Evolutionary conservation across 92 coral and sea anemone genomes (phyloP), one percentile per base, ranked within the genome.

Genomic region (Galaxea fascicularis): DNA sequence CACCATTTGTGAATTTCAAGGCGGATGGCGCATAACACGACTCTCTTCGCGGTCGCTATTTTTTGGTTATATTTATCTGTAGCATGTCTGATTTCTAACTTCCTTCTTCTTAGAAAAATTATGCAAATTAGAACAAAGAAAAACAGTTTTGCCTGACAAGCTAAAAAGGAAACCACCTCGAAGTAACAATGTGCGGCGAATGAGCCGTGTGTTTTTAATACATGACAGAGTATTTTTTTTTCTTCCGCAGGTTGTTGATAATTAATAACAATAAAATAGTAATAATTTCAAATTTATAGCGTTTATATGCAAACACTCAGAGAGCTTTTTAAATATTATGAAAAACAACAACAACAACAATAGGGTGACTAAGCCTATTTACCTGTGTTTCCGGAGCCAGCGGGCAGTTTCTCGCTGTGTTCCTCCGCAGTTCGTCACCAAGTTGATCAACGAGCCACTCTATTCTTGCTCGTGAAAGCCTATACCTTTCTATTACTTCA

Each of bases 91-190:
- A n/a, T n/a, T n/a, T n/a, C n/a, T n/a, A 27, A 73, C 17, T 73
- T 73, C 78, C 7, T 47, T 16, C 2, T 73, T 49, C 2, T 41
- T 52, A 4, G 10, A 4, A 24, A 24, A 22, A 28, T 25, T 39
- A 28, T 13, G 26, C 75, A 70, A 16, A 5, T 39, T 35, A 41
- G 9, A 44, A n/a, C 49, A 35, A 4, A 45, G 60, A 49, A 73
- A 49, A 51, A 25, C 20, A 73, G 77, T 0, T 73, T 73, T 73
- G 44, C 39, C 22, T 73, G 77, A 73, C 77, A 51, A 63, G 63
- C 13, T 24, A 73, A 26, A 63, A 15, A 49, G 6, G 17, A 73
- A 49, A 63, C 62, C 60, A 73, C n/a, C 16, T 49, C 14, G 10
- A 49, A 47, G 39, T 47, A 46, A 22, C 24, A 63, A 63, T 21